A percentile compares a stretch with the other conserved stretches of the same genome.
phyloP scores from a whole-genome alignment of 2,888 invertebrate species.

The Drosophila buzzatii region DNA sequence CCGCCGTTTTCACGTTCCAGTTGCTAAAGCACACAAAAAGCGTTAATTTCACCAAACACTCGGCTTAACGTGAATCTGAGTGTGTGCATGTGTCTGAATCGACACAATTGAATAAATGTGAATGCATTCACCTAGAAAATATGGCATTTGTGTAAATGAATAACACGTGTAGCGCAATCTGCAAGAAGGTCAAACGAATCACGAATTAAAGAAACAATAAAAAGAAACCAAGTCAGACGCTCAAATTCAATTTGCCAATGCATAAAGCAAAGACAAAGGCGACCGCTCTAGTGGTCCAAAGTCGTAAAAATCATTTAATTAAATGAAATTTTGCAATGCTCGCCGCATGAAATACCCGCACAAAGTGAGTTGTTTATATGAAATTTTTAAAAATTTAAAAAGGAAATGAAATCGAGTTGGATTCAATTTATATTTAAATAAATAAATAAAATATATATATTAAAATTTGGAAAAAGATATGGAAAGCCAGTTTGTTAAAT shows the following conservation, averaged over 20 bases:
- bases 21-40: constrained; percentile 13
- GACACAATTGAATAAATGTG: not conserved
- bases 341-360: constrained; percentile 1
- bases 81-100: constrained; percentile 6
- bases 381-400: not conserved
- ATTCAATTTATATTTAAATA: not conserved
- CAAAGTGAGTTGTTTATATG: not conserved
- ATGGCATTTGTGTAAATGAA: constrained; percentile 49
- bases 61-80: not conserved
- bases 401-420: fast-evolving
- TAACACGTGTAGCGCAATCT: constrained; percentile 56
- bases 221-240: constrained; percentile 38
- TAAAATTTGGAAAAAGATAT: too few relatives aligned
- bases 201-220: constrained; percentile 21
- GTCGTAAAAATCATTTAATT: constrained; percentile 13
- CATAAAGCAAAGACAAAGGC: constrained; percentile 27
- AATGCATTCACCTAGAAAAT: constrained; percentile 12
- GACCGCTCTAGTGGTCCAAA: constrained; percentile 22
- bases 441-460: too few relatives aligned
- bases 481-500: too few relatives aligned
- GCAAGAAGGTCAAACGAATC: constrained; percentile 66
- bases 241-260: constrained; percentile 55
- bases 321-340: constrained; percentile 4
- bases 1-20: constrained; percentile 27
- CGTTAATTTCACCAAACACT: constrained; percentile 29